Evolutionary conservation across 2,113 vertebrate species (phyloP), one percentile per base, ranked within the genome.

Genomic region (Casuarius casuarius): DNA sequence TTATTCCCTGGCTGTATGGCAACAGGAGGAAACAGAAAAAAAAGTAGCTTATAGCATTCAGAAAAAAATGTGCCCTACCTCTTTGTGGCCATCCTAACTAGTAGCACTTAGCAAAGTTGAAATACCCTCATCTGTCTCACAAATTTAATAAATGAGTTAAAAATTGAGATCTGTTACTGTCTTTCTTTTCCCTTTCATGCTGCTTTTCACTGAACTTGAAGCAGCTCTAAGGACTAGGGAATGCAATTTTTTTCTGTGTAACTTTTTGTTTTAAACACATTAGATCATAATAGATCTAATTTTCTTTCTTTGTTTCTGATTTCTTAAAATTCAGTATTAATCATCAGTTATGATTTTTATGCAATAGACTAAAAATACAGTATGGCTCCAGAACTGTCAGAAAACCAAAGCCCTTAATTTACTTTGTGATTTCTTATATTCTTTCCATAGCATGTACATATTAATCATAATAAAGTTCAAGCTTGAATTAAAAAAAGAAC

Each of bases 1-100:
- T 97, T 97, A 97, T 95, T 97, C 94, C 95, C 95, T 97, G 97
- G 97, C 97, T 97, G 95, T 93, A 97, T 98, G 98, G 98, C 98
- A 97, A 92, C 87, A 97, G 92, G 96, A 89, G 94, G 96, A 97
- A 97, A 94, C 93, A 98, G 92, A 95, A 96, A 97, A 94, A 44
- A 44, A 44, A 38, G 42, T 44, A 66, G 84, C 82, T 62, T 63
- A 67, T 76, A 52, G 75, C 59, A 40, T 62, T 87, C 46, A 31
- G 68, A 63, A 44, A 38, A 40, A 44, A 79, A 48, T 14, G 38
- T n/a, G 12, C 58, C 25, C 66, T 58, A 38, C 87, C 42, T 44
- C 42, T 44, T 44, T 44, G 42, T 44, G 42, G 42, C 42, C 42
- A 44, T 44, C 42, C 42, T 44, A 44, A 44, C 42, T 44, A 44